Base-by-base conservation (phyloP, 2,113 vertebrate genomes). In the Sitta europaea region DNA sequence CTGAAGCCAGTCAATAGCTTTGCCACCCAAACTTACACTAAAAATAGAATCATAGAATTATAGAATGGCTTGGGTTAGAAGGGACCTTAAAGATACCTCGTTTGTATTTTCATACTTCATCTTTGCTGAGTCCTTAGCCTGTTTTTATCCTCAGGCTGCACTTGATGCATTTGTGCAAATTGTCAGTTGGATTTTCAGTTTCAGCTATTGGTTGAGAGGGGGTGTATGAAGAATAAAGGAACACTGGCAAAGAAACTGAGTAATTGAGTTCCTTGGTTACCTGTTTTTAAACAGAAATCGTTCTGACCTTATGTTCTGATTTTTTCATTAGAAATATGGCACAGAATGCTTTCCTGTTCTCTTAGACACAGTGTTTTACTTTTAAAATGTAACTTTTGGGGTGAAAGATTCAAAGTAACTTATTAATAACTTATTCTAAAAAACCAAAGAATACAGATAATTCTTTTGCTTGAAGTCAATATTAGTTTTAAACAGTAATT, bases 351-450 rank as follows among this genome's bases (percentile, higher is more conserved):
- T 85, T 84, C 27, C 31, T 85, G 21, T 83, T 92, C 16, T 28
- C 22, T 77, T 86, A 67, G 65, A n/a, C 10, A 18, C 6, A 27
- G 55, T 57, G 59, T 95, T 96, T 86, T 89, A 75, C 48, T 61
- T 3, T n/a, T 90, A n/a, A n/a, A n/a, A n/a, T n/a, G 9, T 53
- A 59, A 85, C 42, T 54, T 80, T 73, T 36, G 51, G 28, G 22
- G 51, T 58, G 21, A 78, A 92, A 67, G 71, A 68, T 40, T 96
- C 36, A 89, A 84, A 73, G 65, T 55, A 92, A 88, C 11, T 6
- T 75, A 67, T 89, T 74, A 92, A 77, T 95, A 67, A 83, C 66
- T 92, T 95, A 91, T 45, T 83, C 38, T 55, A 18, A 74, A 61
- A 75, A 93, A 55, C n/a, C 47, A 93, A 19, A 18, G 21, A 80